Base-by-base conservation (phyloP, 2,113 vertebrate species). In the Eulacestoma nigropectus region DNA sequence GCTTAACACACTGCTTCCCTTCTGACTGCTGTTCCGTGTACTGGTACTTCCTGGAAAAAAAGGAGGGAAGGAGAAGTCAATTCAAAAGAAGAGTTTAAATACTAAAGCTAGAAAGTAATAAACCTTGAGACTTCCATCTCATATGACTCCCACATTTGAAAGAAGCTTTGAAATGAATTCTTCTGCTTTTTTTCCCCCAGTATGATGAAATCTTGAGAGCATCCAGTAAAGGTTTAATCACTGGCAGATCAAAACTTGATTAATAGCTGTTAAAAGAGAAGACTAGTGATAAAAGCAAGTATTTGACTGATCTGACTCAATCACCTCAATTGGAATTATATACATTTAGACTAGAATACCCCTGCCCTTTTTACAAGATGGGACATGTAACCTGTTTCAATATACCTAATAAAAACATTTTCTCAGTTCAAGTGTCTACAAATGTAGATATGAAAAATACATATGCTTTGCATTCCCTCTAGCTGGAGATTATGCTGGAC, bases 1-100 rank as follows among this genome's bases (percentile, higher is more conserved):
- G 52, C 99, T 98, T 81, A 98, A 90, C 80, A 99, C 98, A 16
- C 99, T 99, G 98, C 99, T 98, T 62, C 98, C 98, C 91, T 98
- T 99, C 65, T 96, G 98, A 97, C 99, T 99, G 97, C 99, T 99
- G 98, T 98, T 98, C 73, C 98, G 97, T 68, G 99, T 99, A 95
- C 98, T 98, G 13, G 98, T 99, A 91, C 99, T 99, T 87, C 99
- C 99, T 99, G 96, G 67, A 89, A 97, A 96, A 80, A 89, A 44
- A 7, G 3, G 16, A 76, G 16, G 15, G 10, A 70, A 94, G 84
- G 39, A 84, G 35, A 81, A 83, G 35, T 18, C 30, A 87, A 18
- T 73, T 62, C 13, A 89, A 89, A 89, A n/a, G 16, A 18, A 46
- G 81, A 49, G 11, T 49, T 94, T 60, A 87, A 72, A 78, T 64